Base-by-base conservation (phyloP, 92 coral and sea anemone species). In the Heteractis magnifica region DNA sequence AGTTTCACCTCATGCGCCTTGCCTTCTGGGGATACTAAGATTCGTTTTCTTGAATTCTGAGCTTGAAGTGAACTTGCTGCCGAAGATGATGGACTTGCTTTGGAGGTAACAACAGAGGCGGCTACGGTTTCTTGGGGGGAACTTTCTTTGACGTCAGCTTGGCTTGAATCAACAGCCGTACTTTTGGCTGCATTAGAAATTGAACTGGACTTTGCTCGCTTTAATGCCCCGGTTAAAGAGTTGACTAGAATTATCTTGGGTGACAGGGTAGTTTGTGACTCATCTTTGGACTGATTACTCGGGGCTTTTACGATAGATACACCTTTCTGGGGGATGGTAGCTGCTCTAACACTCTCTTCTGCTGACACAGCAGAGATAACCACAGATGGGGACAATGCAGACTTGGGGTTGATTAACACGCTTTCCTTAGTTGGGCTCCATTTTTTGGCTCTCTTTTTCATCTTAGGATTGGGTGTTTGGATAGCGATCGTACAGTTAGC, bases 381-480 rank as follows among this genome's bases (percentile, higher is more conserved):
- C 1, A 81, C 89, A 26, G 85, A 41, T 74, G 85, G 81, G 19
- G 79, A 14, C 8, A 49, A 18, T 0, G 26, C 13, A 60, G 89
- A 14, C 20, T 52, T 49, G 16, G 80, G 41, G 12, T 59, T 11
- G 20, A 48, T 70, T 11, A 79, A 78, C 6, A 23, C 64, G 3
- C 41, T 51, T 20, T 75, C 89, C 49, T 80, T 86, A 0, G 82
- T 51, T 34, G 88, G 88, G 73, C 88, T 85, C 88, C 88, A 85
- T 64, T 79, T 76, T 51, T 23, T 78, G 51, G 88, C 78, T 60
- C 85, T 91, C 77, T 85, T 88, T 77, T 77, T 87, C 34, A 91
- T 34, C 73, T 76, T 91, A 8, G 82, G 86, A 56, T 89, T 87
- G 56, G 94, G 72, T 44, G 94, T 91, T 73, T 91, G 94, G 21